Base-by-base conservation (phyloP, 2,113 vertebrate species). In the Prunella fulvescens region DNA sequence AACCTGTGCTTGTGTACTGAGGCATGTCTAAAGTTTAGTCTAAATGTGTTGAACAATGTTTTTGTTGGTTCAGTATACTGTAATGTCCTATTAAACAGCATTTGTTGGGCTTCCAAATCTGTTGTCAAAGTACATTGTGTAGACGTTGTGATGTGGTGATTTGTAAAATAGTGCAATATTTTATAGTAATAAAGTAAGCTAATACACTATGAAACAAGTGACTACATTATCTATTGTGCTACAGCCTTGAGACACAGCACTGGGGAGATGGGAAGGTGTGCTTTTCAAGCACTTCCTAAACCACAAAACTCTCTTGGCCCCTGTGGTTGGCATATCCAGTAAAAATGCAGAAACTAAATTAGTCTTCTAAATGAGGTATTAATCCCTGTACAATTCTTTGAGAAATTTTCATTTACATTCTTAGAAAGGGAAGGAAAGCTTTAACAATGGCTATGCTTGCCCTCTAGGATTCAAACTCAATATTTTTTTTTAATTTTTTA, bases 211-310 rank as follows among this genome's bases (percentile, higher is more conserved):
- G 76, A 97, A 97, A 96, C 69, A 88, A 96, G 81, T 90, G 96
- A 96, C 90, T 96, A 97, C 66, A 96, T 97, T 95, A 97, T 97
- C 91, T 95, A 74, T 96, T 96, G 76, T 96, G 91, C 96, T 86
- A 90, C 93, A 95, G 65, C 76, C 56, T 54, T 6, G 15, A 96
- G 91, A 92, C 42, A 47, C 64, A 93, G 86, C 83, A 22, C 71
- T 93, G 89, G 47, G 77, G 67, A 86, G 39, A 74, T 24, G 91
- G 57, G 88, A 81, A 92, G 51, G 5, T 86, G 42, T 70, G 56
- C 51, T 86, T 93, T 92, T 77, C 70, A 95, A 53, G 65, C 82
- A 90, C 71, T 66, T 92, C 65, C 66, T 69, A 70, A 88, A 18
- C n/a, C 42, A 53, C 67, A 62, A n/a, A 94, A 44, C n/a, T 82